A percentile compares a stretch with the other conserved stretches of the same genome.
These are phyloP conservation scores for Rhinolophus sinicus DNA, from an alignment of 2,113 vertebrate genomes.

Conservation along the genomic window DNA sequence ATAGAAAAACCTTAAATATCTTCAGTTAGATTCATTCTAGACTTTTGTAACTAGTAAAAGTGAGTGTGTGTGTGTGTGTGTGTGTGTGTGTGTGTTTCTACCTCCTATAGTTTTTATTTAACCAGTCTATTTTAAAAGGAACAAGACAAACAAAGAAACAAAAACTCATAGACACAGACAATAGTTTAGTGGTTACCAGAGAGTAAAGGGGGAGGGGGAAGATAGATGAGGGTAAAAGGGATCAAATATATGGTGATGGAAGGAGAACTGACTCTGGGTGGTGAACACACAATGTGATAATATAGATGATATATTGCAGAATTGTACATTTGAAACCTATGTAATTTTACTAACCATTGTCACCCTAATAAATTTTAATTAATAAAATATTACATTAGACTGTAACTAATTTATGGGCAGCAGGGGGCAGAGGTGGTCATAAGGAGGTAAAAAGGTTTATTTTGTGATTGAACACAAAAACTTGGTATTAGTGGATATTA, in stretches of 20 bases:
- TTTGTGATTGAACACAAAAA: slow-evolving; percentile 19
- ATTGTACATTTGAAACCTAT: no score
- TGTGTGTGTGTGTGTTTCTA: background rate
- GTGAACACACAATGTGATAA: no score
- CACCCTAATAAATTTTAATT: no score
- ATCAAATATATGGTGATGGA: no score
- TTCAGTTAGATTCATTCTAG: slow-evolving; percentile 32
- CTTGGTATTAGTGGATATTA: background rate
- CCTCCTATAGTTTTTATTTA: background rate
- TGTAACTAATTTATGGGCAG: slow-evolving; percentile 11
- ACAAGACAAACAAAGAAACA: no score
- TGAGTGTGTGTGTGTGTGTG: background rate
- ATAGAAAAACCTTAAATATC: background rate
- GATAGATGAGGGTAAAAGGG: no score
- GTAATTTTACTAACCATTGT: no score
- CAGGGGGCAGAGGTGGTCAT: slow-evolving; percentile 45
- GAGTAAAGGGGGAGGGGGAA: no score
- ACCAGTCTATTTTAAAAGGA: slow-evolving; percentile 32
- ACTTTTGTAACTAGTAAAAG: background rate
- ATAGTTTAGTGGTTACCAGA: no score
- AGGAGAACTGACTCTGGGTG: no score
- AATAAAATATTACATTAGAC: background rate
- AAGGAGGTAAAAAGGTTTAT: slow-evolving; percentile 21
- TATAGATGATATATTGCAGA: no score
- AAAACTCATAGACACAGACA: no score